phyloP scores from a whole-genome alignment of 1,140 invertebrate species.

The Drosophila repleta region DNA sequence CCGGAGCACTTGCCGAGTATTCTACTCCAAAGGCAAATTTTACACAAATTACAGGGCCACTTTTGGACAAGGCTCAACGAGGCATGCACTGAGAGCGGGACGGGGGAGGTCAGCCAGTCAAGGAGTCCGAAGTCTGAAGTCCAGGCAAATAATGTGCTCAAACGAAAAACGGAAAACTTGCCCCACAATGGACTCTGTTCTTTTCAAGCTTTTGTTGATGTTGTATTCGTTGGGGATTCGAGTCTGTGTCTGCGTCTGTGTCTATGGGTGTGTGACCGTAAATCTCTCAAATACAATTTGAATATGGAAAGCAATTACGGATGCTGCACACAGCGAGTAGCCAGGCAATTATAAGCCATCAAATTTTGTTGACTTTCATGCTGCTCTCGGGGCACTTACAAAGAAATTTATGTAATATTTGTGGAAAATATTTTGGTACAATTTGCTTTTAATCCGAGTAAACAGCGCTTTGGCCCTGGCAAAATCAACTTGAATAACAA shows the following conservation, averaged over 20 bases:
- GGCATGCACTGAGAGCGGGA: slow-evolving; percentile 43
- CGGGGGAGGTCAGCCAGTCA: slow-evolving; percentile 15
- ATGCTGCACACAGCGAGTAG: slow-evolving; percentile 23
- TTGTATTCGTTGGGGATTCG: not conserved
- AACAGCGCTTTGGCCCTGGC: slow-evolving; percentile 10
- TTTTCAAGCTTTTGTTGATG: slow-evolving; percentile 14
- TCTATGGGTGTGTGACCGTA: slow-evolving; percentile 19
- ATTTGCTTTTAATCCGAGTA: slow-evolving; percentile 1
- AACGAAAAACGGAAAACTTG: not conserved
- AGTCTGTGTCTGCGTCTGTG: too few relatives aligned
- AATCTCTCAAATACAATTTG: slow-evolving; percentile 61
- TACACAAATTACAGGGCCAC: slow-evolving; percentile 74
- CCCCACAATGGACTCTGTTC: slow-evolving; percentile 7
- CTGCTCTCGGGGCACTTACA: not conserved
- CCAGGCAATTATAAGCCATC: slow-evolving; percentile 53
- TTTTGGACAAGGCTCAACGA: slow-evolving; percentile 72
- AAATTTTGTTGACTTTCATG: slow-evolving; percentile 30
- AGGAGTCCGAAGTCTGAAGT: slow-evolving; percentile 2
- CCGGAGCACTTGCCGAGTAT: slow-evolving; percentile 59
- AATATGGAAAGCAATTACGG: slow-evolving; percentile 67
- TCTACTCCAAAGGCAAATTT: slow-evolving; percentile 54
- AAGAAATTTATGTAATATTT: slow-evolving; percentile 15
- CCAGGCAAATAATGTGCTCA: not conserved
- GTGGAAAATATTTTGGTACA: slow-evolving; percentile 5
- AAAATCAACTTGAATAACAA: slow-evolving; percentile 10